Evolutionary conservation across 2,888 invertebrate genomes (phyloP).

Genomic region (Agrochola macilenta): DNA sequence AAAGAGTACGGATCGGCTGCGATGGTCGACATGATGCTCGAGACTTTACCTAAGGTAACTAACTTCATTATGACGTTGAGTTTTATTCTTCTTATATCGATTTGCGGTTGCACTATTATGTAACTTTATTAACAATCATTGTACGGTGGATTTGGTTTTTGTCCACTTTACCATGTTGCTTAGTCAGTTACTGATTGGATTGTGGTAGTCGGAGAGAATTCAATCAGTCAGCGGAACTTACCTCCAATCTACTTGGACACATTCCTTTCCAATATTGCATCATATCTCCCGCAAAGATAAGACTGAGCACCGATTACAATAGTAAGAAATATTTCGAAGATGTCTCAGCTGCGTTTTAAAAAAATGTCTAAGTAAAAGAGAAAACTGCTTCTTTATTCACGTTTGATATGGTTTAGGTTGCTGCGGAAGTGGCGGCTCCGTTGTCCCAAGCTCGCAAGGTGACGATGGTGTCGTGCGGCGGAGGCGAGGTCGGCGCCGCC

Average conservation of each 20-base stretch:
- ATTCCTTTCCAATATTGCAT: background rate
- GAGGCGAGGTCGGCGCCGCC: slow-evolving; percentile 97
- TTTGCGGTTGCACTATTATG: background rate
- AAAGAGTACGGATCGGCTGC: slow-evolving; percentile 98
- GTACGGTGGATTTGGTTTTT: background rate
- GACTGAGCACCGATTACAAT: background rate
- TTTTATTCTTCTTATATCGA: slow-evolving; percentile 9
- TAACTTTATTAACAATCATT: slow-evolving; percentile 6
- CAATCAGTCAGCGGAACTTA: background rate
- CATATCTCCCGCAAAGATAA: background rate
- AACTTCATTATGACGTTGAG: slow-evolving; percentile 1
- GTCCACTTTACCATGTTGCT: background rate
- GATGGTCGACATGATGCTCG: slow-evolving; percentile 99
- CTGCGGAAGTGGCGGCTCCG: slow-evolving; percentile 99
- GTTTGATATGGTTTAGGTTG: slow-evolving; percentile 91
- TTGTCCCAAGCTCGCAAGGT: slow-evolving; percentile 98
- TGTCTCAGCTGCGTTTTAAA: background rate
- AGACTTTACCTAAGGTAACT: slow-evolving; percentile 97
- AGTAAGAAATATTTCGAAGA: background rate
- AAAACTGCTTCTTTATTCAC: background rate
- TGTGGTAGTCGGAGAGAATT: background rate
- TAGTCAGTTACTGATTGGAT: background rate
- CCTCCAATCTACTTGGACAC: background rate
- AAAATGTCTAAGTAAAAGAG: background rate
- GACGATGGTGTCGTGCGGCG: slow-evolving; percentile 98